A percentile compares a stretch with the other conserved stretches of the same genome.
These are phyloP conservation scores for Arrhamphus sclerolepis DNA, from an alignment of 2,797 vertebrate species.

Conservation along the genomic window DNA sequence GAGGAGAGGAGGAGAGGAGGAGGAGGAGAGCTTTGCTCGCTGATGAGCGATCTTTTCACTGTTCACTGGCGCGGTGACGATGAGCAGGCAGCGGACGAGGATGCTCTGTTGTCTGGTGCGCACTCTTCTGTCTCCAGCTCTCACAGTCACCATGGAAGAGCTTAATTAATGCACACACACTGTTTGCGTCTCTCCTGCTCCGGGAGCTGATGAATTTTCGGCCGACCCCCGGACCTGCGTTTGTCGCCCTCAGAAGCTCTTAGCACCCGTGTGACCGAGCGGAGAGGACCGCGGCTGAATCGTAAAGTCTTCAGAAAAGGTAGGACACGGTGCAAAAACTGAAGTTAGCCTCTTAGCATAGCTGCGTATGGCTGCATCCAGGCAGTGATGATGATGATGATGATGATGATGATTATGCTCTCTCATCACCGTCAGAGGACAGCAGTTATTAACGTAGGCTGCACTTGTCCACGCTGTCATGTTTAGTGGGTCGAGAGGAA, in stretches of 20 bases:
- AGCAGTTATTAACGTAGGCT: constrained; percentile 42
- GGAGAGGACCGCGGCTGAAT: constrained; percentile 65
- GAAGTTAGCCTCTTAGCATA: constrained; percentile 76
- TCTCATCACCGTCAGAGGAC: constrained; percentile 41
- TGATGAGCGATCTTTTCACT: constrained; percentile 60
- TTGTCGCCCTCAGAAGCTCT: constrained; percentile 33
- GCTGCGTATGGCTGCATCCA: constrained; percentile 39
- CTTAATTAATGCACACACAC: constrained; percentile 67
- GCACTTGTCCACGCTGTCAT: constrained; percentile 52
- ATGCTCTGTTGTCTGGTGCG: constrained; percentile 75
- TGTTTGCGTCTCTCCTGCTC: constrained; percentile 54
- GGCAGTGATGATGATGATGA: constrained; percentile 22
- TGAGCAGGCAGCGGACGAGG: constrained; percentile 72
- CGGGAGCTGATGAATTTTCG: constrained; percentile 63
- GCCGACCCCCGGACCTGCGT: constrained; percentile 55
- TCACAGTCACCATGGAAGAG: constrained; percentile 71
- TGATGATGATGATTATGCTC: constrained; percentile 13
- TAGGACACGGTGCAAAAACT: constrained; percentile 53
- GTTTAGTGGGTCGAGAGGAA: constrained; percentile 10
- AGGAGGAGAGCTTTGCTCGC: constrained; percentile 49
- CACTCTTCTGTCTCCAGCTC: constrained; percentile 71
- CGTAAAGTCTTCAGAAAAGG: constrained; percentile 73
- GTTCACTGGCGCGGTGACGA: constrained; percentile 76
- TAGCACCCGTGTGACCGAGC: constrained; percentile 63
- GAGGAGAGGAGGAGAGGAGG: constrained; percentile 8